Evolutionary conservation across 2,888 invertebrate genomes (phyloP).

Genomic region (Dicranocentrus wangi): DNA sequence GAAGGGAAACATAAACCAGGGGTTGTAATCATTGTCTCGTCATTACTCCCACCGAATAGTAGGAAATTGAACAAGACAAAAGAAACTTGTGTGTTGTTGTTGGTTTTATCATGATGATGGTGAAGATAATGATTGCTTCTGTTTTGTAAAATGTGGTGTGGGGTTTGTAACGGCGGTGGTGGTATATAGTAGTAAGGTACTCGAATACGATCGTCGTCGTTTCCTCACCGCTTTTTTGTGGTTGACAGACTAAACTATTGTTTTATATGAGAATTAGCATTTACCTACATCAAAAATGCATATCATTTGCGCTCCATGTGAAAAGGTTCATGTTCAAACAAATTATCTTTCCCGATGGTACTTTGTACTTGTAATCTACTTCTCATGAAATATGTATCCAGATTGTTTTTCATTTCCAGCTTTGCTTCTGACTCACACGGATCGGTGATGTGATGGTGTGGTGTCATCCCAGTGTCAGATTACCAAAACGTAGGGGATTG

Average conservation of each 20-base stretch:
- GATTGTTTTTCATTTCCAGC: slow-evolving; percentile 5
- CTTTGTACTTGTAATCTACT: slow-evolving; percentile 38
- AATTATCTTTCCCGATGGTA: slow-evolving; percentile 28
- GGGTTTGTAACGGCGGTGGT: slow-evolving; percentile 25
- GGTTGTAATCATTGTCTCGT: slow-evolving; percentile 38
- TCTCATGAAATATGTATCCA: slow-evolving; percentile 28
- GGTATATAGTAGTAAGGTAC: too few relatives aligned
- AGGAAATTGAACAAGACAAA: slow-evolving; percentile 4
- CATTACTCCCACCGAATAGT: slow-evolving; percentile 2
- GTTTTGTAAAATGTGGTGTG: slow-evolving; percentile 51
- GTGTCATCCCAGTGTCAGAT: slow-evolving; percentile 36
- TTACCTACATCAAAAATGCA: slow-evolving; percentile 23
- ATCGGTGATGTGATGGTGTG: not conserved
- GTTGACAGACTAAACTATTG: not conserved
- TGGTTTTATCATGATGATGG: slow-evolving; percentile 44
- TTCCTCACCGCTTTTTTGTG: too few relatives aligned
- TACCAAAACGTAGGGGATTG: slow-evolving; percentile 24
- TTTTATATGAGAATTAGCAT: slow-evolving; percentile 2
- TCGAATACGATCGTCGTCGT: too few relatives aligned
- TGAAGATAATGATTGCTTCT: slow-evolving; percentile 57
- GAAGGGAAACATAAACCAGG: slow-evolving; percentile 21
- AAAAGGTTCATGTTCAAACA: not conserved
- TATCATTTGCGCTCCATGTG: not conserved
- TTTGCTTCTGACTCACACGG: not conserved
- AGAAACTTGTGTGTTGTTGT: not conserved